Base-by-base conservation (phyloP, 2,113 vertebrate species). In the Oncorhynchus nerka region DNA sequence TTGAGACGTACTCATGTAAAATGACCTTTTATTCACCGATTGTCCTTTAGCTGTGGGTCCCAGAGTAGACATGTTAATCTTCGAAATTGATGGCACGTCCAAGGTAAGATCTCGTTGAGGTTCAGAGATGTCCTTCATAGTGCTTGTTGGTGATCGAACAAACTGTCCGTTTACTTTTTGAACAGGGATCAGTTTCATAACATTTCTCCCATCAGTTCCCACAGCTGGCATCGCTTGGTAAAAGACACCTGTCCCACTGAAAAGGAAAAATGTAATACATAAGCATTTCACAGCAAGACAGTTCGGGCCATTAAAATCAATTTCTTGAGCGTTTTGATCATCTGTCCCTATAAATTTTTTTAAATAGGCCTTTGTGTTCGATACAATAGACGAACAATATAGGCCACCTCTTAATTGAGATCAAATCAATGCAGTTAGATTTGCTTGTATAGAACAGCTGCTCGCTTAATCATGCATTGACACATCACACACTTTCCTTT, bases 131-230 rank as follows among this genome's bases (percentile, higher is more conserved):
- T 84, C 86, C 5, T 66, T 81, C 20, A 88, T 82, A 84, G 86
- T 79, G 80, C 83, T 85, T 79, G 85, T 83, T 88, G 89, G 87
- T 82, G 89, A 24, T 8, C 87, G 91, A 72, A 89, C 68, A 91
- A 91, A 88, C 64, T 91, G 94, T 84, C 94, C 92, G 61, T 94
- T 90, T 76, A 94, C 81, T 86, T 93, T 94, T 79, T 93, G 88
- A 83, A 96, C 90, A 68, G 95, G 97, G 91, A 97, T 94, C 79
- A 97, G 91, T 72, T 95, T 95, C 94, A 98, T 94, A 78, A 97
- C 92, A 76, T 96, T 97, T 90, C 94, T 95, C 84, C 96, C 96
- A 87, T 96, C 94, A 28, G 90, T 87, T 84, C 93, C 95, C 26
- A 95, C 90, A 19, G 92, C 95, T 84, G 95, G 95, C 92, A 96